Evolutionary conservation across 23 tunicate species (phyloP).

Genomic region (Trididemnum miniatum): DNA sequence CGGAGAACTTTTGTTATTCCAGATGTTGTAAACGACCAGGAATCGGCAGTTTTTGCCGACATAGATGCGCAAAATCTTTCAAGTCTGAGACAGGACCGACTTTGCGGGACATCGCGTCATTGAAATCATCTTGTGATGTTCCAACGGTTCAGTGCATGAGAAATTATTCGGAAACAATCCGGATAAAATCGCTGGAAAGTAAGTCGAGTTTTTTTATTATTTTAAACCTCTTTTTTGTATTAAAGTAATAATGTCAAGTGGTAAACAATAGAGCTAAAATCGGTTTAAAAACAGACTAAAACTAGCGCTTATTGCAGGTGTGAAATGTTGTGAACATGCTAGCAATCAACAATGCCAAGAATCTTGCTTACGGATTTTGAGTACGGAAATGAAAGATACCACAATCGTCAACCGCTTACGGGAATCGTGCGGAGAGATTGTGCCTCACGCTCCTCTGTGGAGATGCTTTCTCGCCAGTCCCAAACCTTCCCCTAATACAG

Average conservation of each 20-base stretch:
- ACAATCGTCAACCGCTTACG: constrained; percentile 26
- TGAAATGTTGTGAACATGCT: constrained; percentile 57
- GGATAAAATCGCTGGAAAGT: constrained; percentile 45
- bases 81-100: constrained; percentile 51
- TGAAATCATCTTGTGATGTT: constrained; percentile 26
- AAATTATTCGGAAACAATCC: constrained; percentile 30
- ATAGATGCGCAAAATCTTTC: constrained; percentile 48
- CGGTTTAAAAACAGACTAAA: constrained; percentile 23
- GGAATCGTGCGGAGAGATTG: constrained; percentile 53
- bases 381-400: constrained; percentile 27
- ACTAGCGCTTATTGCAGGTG: constrained; percentile 53
- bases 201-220: too few species aligned
- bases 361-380: constrained; percentile 46
- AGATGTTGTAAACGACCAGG: constrained; percentile 48
- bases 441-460: constrained; percentile 83
- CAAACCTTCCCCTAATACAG: not conserved
- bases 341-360: constrained; percentile 31
- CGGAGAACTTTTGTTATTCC: too few species aligned
- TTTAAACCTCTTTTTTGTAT: too few species aligned
- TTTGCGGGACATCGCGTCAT: constrained; percentile 9
- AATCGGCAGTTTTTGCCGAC: constrained; percentile 37
- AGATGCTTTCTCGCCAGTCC: constrained; percentile 48
- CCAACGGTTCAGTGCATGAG: constrained; percentile 47
- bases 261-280: constrained; percentile 26
- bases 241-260: too few species aligned